phyloP scores from a whole-genome alignment of 1,140 invertebrate genomes.

The Caerostris extrusa region DNA sequence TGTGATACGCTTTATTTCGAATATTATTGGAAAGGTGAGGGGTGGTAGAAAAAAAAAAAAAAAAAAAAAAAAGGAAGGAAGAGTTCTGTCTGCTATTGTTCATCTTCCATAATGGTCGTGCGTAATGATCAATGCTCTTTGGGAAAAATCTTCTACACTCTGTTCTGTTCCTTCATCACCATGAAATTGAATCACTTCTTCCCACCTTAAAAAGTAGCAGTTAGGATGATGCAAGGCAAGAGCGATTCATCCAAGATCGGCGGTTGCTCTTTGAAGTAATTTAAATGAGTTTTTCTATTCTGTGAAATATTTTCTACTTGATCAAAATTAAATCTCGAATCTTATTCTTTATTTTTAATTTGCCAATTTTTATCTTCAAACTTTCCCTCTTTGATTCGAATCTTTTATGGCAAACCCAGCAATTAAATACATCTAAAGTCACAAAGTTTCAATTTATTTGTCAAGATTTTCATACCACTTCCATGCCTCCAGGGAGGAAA shows the following conservation, averaged over 20 bases:
- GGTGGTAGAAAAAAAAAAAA: not conserved
- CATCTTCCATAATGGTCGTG: not conserved
- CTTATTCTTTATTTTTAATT: not conserved
- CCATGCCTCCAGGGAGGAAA: not conserved
- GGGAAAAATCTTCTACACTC: not conserved
- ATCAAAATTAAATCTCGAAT: not conserved
- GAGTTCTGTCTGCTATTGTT: not conserved
- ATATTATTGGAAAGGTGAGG: not conserved
- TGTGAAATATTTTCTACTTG: too few relatives aligned
- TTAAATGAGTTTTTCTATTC: too few relatives aligned
- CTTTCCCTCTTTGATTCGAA: not conserved
- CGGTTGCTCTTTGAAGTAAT: conserved; percentile 2
- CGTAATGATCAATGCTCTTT: conserved; percentile 38
- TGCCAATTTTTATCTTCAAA: not conserved
- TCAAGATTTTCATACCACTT: not conserved
- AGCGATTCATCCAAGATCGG: not conserved
- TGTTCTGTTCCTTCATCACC: conserved; percentile 9
- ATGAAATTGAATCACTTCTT: conserved; percentile 21
- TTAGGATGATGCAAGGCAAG: not conserved
- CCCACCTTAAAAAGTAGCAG: not conserved
- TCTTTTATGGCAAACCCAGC: not conserved
- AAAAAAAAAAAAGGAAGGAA: too few relatives aligned
- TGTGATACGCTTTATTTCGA: not conserved
- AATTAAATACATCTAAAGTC: not conserved
- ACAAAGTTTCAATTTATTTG: not conserved